Evolutionary conservation across 1,140 invertebrate genomes (phyloP).

Genomic region (Drosophila tsacasi): DNA sequence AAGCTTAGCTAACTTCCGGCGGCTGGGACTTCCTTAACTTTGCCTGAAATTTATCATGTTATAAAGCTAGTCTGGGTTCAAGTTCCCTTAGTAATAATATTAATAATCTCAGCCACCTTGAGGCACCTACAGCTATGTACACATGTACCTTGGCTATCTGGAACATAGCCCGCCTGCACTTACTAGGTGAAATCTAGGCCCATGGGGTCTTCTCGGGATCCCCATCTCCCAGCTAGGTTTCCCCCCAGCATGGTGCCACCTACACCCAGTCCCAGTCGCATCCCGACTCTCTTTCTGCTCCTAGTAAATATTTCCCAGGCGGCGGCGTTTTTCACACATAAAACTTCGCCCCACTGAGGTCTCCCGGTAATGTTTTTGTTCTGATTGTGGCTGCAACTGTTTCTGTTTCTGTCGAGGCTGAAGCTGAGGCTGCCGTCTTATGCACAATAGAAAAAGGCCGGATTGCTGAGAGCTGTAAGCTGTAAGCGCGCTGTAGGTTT

Average conservation of each 20-base stretch:
- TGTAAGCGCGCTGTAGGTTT: constrained; percentile 67
- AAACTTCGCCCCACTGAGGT: constrained; percentile 48
- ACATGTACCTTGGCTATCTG: constrained; percentile 16
- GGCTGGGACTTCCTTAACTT: neutral
- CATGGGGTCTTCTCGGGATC: constrained; percentile 19
- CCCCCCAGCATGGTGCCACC: constrained; percentile 36
- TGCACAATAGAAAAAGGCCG: constrained; percentile 59
- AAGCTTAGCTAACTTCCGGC: neutral
- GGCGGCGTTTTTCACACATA: constrained; percentile 74
- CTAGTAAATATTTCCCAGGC: constrained; percentile 63
- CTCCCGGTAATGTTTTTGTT: constrained; percentile 52
- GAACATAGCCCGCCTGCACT: constrained; percentile 22
- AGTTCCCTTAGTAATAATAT: constrained; percentile 23
- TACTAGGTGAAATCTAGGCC: constrained; percentile 41
- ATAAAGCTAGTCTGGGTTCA: neutral
- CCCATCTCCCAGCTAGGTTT: constrained; percentile 10
- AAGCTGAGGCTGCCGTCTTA: constrained; percentile 24
- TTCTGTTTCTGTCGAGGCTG: constrained; percentile 51
- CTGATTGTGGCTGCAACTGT: constrained; percentile 54
- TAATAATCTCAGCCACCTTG: constrained; percentile 26
- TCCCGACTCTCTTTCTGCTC: constrained; percentile 22
- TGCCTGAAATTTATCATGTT: constrained; percentile 2
- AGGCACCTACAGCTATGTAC: constrained; percentile 2
- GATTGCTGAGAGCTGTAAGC: constrained; percentile 24
- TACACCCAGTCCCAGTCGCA: constrained; percentile 10